Percentiles rank a stretch among this genome's conserved stretches.
These are phyloP conservation scores for Chlorodrepanis virens DNA, from an alignment of 2,113 vertebrate species.

Conservation along the genomic window DNA sequence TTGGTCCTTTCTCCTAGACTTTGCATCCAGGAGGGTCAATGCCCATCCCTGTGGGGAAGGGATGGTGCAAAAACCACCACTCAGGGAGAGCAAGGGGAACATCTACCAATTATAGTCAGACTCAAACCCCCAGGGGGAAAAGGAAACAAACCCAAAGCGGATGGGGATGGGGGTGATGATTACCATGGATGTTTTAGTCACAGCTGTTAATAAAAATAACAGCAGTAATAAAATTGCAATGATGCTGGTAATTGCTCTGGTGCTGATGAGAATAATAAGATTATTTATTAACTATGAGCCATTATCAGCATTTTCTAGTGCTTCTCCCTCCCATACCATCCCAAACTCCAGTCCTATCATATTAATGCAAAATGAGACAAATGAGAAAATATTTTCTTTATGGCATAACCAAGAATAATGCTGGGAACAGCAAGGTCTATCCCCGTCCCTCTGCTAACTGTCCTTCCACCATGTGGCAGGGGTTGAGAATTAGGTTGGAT, in stretches of 20 bases:
- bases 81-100: background rate
- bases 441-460: background rate
- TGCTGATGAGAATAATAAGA: background rate
- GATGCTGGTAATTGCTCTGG: background rate
- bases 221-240: conserved; percentile 22
- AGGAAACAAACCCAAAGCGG: background rate
- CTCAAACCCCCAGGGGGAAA: background rate
- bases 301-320: conserved; percentile 5
- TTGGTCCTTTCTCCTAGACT: background rate
- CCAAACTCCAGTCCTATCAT: background rate
- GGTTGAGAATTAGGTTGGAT: background rate
- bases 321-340: background rate
- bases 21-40: background rate
- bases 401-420: background rate
- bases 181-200: background rate
- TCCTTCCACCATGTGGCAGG: background rate
- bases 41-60: background rate
- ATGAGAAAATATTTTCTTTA: background rate
- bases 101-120: background rate
- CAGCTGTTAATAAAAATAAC: conserved; percentile 45
- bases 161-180: background rate
- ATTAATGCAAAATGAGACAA: background rate
- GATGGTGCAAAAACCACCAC: background rate
- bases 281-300: conserved; percentile 47
- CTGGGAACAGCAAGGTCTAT: background rate